A percentile compares a stretch with the other conserved stretches of the same genome.
These are phyloP conservation scores for Pimephales promelas DNA, from an alignment of 2,113 vertebrate genomes.

Conservation along the genomic window DNA sequence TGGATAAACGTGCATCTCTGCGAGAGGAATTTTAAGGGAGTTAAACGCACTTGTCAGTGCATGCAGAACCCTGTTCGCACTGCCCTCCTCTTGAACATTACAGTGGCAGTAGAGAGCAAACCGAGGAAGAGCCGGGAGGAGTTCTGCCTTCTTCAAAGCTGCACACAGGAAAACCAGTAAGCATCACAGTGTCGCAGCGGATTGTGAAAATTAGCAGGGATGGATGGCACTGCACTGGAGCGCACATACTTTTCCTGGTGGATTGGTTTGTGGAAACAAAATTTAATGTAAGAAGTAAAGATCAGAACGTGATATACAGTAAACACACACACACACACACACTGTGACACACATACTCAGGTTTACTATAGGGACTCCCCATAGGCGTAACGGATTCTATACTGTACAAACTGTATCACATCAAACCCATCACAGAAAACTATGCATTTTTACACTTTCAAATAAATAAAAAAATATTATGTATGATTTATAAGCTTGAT, in stretches of 20 bases:
- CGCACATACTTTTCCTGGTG: neutral
- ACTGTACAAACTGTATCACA: too few species aligned
- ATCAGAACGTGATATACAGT: too few species aligned
- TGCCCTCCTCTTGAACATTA: slow-evolving; percentile 23
- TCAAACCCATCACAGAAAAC: too few species aligned
- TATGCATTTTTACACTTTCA: too few species aligned
- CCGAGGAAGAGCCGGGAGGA: slow-evolving; percentile 29
- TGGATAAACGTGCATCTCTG: neutral
- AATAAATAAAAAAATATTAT: too few species aligned
- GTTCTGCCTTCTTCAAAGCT: slow-evolving; percentile 17
- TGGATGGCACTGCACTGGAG: neutral
- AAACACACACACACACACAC: too few species aligned
- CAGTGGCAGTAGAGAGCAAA: slow-evolving; percentile 25
- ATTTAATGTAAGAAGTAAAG: neutral
- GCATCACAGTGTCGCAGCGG: neutral
- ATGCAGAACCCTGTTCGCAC: neutral
- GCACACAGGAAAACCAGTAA: neutral
- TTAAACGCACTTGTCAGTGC: slow-evolving; percentile 34
- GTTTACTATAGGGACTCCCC: too few species aligned
- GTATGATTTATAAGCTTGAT: too few species aligned
- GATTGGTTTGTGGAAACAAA: neutral
- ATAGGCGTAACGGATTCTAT: too few species aligned
- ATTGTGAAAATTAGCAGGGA: neutral
- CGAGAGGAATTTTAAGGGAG: slow-evolving; percentile 12
- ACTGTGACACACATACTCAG: too few species aligned